Evolutionary conservation across 2,797 vertebrate species (phyloP).

Genomic region (Crax fasciolata): DNA sequence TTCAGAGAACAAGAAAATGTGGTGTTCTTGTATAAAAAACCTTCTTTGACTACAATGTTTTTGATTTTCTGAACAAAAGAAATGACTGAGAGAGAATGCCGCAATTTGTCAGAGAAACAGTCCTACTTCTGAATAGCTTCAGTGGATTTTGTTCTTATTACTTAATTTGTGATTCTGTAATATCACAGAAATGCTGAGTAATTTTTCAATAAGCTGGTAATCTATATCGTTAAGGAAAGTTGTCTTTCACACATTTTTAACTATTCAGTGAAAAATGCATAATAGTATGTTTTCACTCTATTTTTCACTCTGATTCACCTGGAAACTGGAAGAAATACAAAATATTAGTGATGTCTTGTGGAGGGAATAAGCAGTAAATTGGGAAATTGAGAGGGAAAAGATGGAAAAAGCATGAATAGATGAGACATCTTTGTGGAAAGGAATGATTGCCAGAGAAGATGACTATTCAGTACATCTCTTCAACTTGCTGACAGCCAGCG

Average conservation of each 20-base stretch:
- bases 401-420: neutral
- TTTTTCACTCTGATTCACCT: neutral
- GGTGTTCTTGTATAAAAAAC: neutral
- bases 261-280: neutral
- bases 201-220: neutral
- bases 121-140: neutral
- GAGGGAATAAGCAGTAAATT: neutral
- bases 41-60: neutral
- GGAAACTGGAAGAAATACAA: neutral
- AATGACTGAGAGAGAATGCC: neutral
- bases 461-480: neutral
- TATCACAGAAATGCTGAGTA: neutral
- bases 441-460: neutral
- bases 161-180: neutral
- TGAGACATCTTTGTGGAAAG: neutral
- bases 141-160: neutral
- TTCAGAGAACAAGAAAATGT: neutral
- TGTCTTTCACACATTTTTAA: neutral
- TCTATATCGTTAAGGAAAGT: neutral
- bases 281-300: neutral
- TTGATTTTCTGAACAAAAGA: neutral
- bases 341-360: neutral
- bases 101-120: neutral
- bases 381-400: neutral
- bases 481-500: neutral